Evolutionary conservation across 1,140 invertebrate species (phyloP).

Genomic region (Zaprionus nigranus): DNA sequence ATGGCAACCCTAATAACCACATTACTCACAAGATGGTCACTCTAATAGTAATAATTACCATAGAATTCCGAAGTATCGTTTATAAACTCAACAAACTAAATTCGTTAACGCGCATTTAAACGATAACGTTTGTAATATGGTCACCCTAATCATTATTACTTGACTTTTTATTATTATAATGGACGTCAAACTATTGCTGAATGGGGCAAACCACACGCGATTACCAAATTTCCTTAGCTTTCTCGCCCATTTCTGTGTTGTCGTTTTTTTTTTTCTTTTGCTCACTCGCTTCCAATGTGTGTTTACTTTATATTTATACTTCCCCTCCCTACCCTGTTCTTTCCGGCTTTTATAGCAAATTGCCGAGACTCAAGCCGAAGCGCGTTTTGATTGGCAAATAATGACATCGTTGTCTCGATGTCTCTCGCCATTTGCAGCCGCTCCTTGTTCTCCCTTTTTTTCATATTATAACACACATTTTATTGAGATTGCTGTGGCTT

Average conservation of each 20-base stretch:
- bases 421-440: conserved; percentile 27
- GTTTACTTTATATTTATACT: conserved; percentile 9
- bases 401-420: conserved; percentile 58
- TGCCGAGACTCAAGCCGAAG: conserved; percentile 14
- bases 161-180: background rate
- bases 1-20: too few relatives aligned
- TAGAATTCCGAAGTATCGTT: background rate
- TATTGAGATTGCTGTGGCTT: conserved; percentile 55
- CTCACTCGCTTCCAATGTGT: conserved; percentile 12
- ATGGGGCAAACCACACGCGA: conserved; percentile 28
- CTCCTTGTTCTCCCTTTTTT: conserved; percentile 34
- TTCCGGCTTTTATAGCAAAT: conserved; percentile 53
- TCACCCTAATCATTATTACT: conserved; percentile 8
- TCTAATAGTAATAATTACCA: background rate
- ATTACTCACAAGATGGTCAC: background rate
- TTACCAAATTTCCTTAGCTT: conserved; percentile 42
- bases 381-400: conserved; percentile 65
- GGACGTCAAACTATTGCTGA: conserved; percentile 15
- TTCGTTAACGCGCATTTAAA: background rate
- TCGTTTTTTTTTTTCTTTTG: background rate
- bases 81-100: background rate
- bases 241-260: background rate
- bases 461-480: conserved; percentile 30
- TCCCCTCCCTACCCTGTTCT: background rate
- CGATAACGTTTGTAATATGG: background rate